Evolutionary conservation across 2,113 vertebrate species (phyloP).

Genomic region (Cyanistes caeruleus): DNA sequence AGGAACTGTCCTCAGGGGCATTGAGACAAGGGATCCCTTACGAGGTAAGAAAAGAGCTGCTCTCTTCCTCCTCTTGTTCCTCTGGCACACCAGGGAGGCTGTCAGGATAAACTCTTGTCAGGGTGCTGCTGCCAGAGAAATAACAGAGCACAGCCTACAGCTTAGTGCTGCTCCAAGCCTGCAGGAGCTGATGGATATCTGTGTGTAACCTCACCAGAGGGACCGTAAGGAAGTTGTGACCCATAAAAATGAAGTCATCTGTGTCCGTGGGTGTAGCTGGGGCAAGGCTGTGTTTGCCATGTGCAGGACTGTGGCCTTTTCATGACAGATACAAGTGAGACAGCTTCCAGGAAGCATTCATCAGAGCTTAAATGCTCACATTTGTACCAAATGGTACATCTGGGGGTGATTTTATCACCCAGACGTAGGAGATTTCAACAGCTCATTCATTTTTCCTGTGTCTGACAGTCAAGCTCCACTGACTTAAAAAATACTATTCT

Average conservation of each 20-base stretch:
- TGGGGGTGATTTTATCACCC: not conserved
- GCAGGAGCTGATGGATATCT: not conserved
- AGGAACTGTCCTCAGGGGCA: slow-evolving; percentile 76
- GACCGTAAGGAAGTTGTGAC: not conserved
- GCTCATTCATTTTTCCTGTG: not conserved
- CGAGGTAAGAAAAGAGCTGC: slow-evolving; percentile 70
- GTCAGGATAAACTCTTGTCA: not conserved
- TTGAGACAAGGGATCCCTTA: slow-evolving; percentile 70
- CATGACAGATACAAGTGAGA: not conserved
- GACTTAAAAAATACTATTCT: not conserved
- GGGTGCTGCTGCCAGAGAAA: not conserved
- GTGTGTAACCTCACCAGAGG: not conserved
- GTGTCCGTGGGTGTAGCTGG: not conserved
- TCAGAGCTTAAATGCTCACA: not conserved
- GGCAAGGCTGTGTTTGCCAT: not conserved
- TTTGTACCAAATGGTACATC: not conserved
- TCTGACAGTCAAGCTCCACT: not conserved
- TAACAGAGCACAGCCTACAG: not conserved
- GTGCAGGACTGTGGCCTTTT: not conserved
- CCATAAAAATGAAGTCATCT: not conserved
- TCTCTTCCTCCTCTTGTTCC: not conserved
- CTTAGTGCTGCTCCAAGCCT: not conserved
- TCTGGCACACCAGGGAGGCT: not conserved
- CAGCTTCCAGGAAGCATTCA: not conserved
- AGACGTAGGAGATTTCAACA: not conserved